Base-by-base conservation (phyloP, 2,888 invertebrate genomes). In the Anthoptus insignis region DNA sequence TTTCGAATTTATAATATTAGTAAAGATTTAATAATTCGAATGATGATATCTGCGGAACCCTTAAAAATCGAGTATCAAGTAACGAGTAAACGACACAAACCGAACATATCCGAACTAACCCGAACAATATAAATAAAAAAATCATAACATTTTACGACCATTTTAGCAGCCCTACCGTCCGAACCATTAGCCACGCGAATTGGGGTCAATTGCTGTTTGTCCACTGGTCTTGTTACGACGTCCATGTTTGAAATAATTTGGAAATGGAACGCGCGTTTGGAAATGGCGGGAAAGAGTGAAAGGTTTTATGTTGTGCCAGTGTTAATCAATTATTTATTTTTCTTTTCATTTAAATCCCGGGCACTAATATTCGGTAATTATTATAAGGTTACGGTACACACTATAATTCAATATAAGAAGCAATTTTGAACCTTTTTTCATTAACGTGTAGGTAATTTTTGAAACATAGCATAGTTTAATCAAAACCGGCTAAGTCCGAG, bases 181-280 rank as follows among this genome's bases (percentile, higher is more conserved):
- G 77, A 74, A 76, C 81, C 81, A 82, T 82, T 82, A 81, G 76
- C 71, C 72, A 66, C 65, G 71, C 73, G 74, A 82, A 86, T 84
- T 83, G 84, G 72, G 85, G 85, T 85, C 86, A 86, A 84, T 85
- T 86, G 84, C 70, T 83, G 85, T 84, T 83, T 83, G 85, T 79
- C 83, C 83, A 80, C 77, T 76, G 75, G 68, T 74, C 81, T 83
- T 81, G 83, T 83, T 83, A 82, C 78, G 72, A 73, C 70, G 76
- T 86, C 86, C 87, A 86, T 86, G 77, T 85, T 86, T 81, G 83
- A 84, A 84, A 84, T 84, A 80, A 85, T 87, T 87, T 81, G 84
- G 82, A 82, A 83, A 84, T 83, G 84, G 83, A 80, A 81, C 83
- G 81, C 80, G 52, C 42, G n/a, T n/a, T 47, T n/a, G 32, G 53